Percentiles rank a stretch among this genome's conserved stretches.
These are phyloP conservation scores for Rhynchonycteris naso DNA, from an alignment of 2,797 vertebrate genomes.

Conservation along the genomic window DNA sequence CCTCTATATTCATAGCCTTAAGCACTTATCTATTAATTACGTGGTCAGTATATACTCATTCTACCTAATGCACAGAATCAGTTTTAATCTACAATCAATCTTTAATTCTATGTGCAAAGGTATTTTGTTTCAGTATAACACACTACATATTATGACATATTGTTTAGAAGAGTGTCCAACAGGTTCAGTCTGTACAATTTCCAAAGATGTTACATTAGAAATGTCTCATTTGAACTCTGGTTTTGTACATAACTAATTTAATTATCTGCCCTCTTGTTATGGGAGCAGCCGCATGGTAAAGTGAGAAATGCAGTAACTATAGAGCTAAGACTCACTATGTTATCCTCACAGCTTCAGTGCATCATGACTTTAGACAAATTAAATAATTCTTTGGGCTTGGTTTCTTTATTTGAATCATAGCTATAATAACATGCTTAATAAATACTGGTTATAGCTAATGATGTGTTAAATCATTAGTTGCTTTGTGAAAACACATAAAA, in stretches of 20 bases:
- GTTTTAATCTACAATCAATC: neutral
- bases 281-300: neutral
- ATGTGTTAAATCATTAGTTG: neutral
- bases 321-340: neutral
- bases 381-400: neutral
- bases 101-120: neutral
- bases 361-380: neutral
- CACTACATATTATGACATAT: neutral
- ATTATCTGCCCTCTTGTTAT: neutral
- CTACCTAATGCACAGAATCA: neutral
- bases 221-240: neutral
- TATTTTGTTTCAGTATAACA: neutral
- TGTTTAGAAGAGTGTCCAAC: neutral
- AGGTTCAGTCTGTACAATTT: neutral
- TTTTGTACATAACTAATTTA: neutral
- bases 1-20: neutral
- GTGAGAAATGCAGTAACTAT: neutral
- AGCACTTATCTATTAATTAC: neutral
- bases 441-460: neutral
- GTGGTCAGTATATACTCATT: neutral
- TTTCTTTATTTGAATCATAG: neutral
- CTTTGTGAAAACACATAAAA: neutral
- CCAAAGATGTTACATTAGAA: neutral
- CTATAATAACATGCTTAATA: slow-evolving; percentile 12
- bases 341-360: neutral